Conservation (phyloP, 2,113 vertebrate species). For the Bettongia penicillata region DNA sequence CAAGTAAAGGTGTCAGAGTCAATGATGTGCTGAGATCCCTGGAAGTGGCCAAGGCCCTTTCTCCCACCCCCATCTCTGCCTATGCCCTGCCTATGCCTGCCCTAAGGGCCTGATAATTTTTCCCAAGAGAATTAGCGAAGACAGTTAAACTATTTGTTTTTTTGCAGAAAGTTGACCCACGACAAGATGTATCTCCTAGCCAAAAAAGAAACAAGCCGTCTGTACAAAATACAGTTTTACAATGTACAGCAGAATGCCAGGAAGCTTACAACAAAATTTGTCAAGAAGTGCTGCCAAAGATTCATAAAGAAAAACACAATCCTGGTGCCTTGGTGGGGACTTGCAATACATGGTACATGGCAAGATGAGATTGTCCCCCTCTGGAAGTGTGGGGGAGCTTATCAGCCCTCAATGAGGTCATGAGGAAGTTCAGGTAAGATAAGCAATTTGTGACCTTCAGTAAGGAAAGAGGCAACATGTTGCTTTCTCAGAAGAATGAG, state of each 20-base stretch:
- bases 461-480: conserved; percentile 93
- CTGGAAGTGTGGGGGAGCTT: conserved; percentile 98
- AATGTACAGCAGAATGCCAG: conserved; percentile 97
- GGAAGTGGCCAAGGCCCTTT: too few relatives aligned
- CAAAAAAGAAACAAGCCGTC: conserved; percentile 96
- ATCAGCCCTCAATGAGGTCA: conserved; percentile 98
- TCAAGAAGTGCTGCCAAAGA: conserved; percentile 93
- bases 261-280: conserved; percentile 97
- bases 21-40: too few relatives aligned
- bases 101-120: conserved; percentile 87
- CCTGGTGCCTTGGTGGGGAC: conserved; percentile 97
- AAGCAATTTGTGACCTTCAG: conserved; percentile 93
- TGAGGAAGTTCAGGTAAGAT: conserved; percentile 96
- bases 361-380: conserved; percentile 99
- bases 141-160: conserved; percentile 96
- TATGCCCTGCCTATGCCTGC: too few relatives aligned
- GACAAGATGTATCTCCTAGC: conserved; percentile 97
- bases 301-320: conserved; percentile 93
- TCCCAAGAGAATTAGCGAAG: conserved; percentile 84
- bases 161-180: conserved; percentile 96
- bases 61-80: too few relatives aligned
- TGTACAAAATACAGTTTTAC: conserved; percentile 99
- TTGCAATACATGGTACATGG: conserved; percentile 99
- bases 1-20: too few relatives aligned
- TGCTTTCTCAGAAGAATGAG: conserved; percentile 96